A percentile compares a stretch with the other conserved stretches of the same genome.
Conservation (phyloP, 2,888 invertebrate genomes). For the Tenthredo livida region DNA sequence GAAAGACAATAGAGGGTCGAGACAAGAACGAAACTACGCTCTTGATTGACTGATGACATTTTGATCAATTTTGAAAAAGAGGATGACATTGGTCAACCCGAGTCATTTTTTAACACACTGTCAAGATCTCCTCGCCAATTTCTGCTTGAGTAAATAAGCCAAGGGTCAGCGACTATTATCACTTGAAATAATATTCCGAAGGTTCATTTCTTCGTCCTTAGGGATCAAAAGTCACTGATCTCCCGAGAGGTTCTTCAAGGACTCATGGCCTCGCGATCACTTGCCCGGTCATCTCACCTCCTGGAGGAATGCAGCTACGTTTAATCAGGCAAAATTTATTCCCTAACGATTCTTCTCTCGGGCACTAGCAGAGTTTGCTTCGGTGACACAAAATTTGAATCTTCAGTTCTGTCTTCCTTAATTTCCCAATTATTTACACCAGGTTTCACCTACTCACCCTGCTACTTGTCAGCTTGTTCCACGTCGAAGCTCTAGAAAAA, state of each 20-base stretch:
- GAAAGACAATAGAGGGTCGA: constrained; percentile 20
- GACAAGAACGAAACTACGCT: constrained; percentile 15
- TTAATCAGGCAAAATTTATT: constrained; percentile 58
- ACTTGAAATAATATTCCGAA: neutral
- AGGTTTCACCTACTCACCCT: constrained; percentile 66
- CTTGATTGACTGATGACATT: constrained; percentile 36
- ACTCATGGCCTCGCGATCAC: constrained; percentile 65
- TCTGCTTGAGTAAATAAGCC: neutral
- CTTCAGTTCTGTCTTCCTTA: too few relatives aligned
- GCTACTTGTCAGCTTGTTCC: constrained; percentile 63
- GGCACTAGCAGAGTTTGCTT: neutral
- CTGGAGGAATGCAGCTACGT: constrained; percentile 68
- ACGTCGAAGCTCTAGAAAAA: constrained; percentile 57
- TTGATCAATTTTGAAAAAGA: constrained; percentile 23
- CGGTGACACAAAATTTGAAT: neutral
- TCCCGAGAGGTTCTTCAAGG: constrained; percentile 37
- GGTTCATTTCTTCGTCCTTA: constrained; percentile 1
- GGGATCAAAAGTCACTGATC: constrained; percentile 14
- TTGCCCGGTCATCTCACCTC: constrained; percentile 60
- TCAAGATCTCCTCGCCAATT: neutral
- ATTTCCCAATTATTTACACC: neutral
- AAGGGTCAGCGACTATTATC: neutral
- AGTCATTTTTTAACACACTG: constrained; percentile 5
- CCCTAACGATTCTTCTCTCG: neutral
- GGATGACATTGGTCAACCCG: constrained; percentile 21